A percentile compares a stretch with the other conserved stretches of the same genome.
phyloP scores from a whole-genome alignment of 1,140 invertebrate species.

The Rhopalosiphum maidis region DNA sequence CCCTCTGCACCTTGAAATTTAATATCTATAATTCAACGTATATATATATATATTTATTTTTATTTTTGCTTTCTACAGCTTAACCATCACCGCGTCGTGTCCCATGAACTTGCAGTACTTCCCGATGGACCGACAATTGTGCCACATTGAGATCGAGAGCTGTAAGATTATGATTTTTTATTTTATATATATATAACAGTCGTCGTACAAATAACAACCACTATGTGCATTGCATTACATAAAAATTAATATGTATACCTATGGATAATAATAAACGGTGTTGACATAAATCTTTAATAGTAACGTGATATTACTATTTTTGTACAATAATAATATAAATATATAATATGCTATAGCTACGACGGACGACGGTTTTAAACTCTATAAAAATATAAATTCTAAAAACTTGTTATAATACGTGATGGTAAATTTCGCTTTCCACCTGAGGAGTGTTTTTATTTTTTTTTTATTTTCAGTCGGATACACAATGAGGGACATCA shows the following conservation, averaged over 20 bases:
- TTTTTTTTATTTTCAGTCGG: conserved; percentile 72
- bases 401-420: neutral
- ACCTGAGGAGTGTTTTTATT: neutral
- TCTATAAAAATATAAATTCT: neutral
- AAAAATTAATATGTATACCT: neutral
- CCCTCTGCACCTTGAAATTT: too few relatives aligned
- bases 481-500: conserved; percentile 96
- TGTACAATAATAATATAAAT: neutral
- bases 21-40: too few relatives aligned
- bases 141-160: conserved; percentile 97
- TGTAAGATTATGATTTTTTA: conserved; percentile 79
- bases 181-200: neutral
- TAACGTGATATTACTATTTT: neutral
- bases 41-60: neutral
- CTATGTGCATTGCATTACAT: neutral
- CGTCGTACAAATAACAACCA: neutral
- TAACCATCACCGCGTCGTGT: conserved; percentile 96
- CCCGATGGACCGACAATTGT: conserved; percentile 95
- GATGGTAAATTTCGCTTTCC: neutral
- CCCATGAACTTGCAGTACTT: conserved; percentile 98
- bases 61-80: conserved; percentile 70
- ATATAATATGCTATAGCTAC: neutral
- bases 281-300: neutral
- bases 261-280: neutral
- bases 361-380: neutral